phyloP scores from a whole-genome alignment of 1,140 invertebrate species.

The Drosophila novamexicana region DNA sequence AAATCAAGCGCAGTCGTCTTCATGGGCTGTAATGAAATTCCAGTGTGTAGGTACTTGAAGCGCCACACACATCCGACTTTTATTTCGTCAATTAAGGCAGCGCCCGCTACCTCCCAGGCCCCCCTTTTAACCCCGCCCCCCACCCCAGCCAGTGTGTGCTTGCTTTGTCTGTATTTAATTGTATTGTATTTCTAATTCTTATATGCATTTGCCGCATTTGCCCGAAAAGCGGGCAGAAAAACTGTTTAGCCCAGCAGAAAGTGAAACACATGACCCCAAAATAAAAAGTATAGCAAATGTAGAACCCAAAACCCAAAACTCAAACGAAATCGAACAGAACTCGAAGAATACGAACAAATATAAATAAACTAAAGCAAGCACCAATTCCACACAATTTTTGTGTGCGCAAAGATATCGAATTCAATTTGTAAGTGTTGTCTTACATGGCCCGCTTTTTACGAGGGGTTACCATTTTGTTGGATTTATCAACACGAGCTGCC shows the following conservation, averaged over 20 bases:
- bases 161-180: constrained; percentile 10
- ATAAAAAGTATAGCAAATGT: constrained; percentile 10
- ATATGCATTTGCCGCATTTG: constrained; percentile 13
- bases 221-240: neutral
- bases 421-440: constrained; percentile 35
- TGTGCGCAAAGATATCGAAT: constrained; percentile 37
- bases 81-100: constrained; percentile 38
- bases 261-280: constrained; percentile 48
- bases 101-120: no score
- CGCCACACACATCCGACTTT: neutral
- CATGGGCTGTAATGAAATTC: constrained; percentile 34
- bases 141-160: neutral
- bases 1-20: constrained; percentile 37
- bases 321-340: constrained; percentile 24
- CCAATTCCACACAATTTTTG: constrained; percentile 10
- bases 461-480: constrained; percentile 1
- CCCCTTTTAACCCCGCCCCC: neutral
- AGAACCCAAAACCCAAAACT: constrained; percentile 31
- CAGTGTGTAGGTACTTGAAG: constrained; percentile 27
- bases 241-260: constrained; percentile 49
- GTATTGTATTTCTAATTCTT: constrained; percentile 50
- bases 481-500: neutral
- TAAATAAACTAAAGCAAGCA: neutral
- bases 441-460: constrained; percentile 20
- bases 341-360: neutral